Base-by-base conservation (phyloP, 2,113 vertebrate species). In the Salvator merianae region DNA sequence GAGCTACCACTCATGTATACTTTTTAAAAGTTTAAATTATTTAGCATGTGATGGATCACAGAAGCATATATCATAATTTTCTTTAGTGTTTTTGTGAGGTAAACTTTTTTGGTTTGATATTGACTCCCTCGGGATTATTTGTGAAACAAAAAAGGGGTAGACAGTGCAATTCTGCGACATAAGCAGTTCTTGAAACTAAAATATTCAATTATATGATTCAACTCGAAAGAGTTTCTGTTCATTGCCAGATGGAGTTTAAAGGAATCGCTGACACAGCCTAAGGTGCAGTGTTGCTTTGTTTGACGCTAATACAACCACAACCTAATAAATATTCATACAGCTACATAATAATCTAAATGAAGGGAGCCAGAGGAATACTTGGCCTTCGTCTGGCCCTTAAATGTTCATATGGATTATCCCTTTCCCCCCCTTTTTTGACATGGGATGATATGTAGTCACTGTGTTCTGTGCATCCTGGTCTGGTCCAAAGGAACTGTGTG, bases 291-390 rank as follows among this genome's bases (percentile, higher is more conserved):
- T 86, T 81, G 38, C 85, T 91, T 82, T 75, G 85, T 81, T 81
- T 82, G 2, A 83, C 84, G 84, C 53, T 93, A 90, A 90, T 92
- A 72, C 76, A 92, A 50, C 28, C 76, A 53, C 74, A 80, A 62
- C 76, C 65, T 92, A 88, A 93, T 94, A 93, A 93, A 94, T 91
- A 94, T 93, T 92, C 89, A 93, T 93, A 82, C 85, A 86, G 84
- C 47, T 89, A 59, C 83, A 84, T 8, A 81, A 59, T 80, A 68
- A 86, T 90, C 82, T 74, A 87, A 89, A 73, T 85, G 84, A 94
- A 89, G 89, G 85, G 6, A 87, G 84, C 88, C 81, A 47, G 13
- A 1, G 83, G 84, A 87, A 85, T 71, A 88, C 88, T 71, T 75
- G 88, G 62, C n/a, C 66, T 88, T 73, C 32, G 4, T 68, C 76